Base-by-base conservation (phyloP, 2,888 invertebrate species). In the Drosophila neotestacea region DNA sequence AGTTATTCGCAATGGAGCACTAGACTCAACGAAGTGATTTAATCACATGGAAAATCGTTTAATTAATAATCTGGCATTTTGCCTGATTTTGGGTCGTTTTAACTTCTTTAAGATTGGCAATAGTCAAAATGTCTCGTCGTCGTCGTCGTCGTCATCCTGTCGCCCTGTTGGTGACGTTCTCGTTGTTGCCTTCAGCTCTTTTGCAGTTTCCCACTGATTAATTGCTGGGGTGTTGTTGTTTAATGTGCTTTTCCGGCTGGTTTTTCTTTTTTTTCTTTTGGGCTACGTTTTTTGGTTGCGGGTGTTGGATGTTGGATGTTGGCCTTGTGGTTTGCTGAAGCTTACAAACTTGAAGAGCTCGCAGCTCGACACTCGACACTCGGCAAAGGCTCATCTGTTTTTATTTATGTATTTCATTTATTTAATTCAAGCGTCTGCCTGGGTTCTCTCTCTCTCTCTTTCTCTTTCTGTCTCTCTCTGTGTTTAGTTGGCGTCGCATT, bases 401-500 rank as follows among this genome's bases (percentile, higher is more conserved):
- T 81, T 88, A 88, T 82, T 83, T 83, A 83, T 85, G 85, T 85
- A 79, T 84, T 84, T 88, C 82, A 88, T 85, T 84, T 88, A 84
- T 84, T 84, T 88, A 85, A 88, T 83, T 88, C 77, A 83, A 81
- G 70, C 63, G 88, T 79, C 88, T 87, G 76, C 52, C 74, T 41
- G 52, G 54, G 48, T 32, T 62, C 54, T 41, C 65, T 22, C 22
- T 0, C 22, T 3, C 22, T 22, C 22, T 22, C 22, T 22, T 2
- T 2, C 22, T 22, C 22, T 22, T 2, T 22, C 22, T 22, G 22
- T 22, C 22, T 22, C 22, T 22, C 1, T 22, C 22, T 22, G 22
- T 71, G 73, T 63, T 81, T 76, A 71, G 81, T 77, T 77, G 54
- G 54, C 62, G 48, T 67, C 75, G 61, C 81, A 85, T 82, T 82